Base-by-base conservation (phyloP, 2,888 invertebrate species). In the Acleris sparsana region DNA sequence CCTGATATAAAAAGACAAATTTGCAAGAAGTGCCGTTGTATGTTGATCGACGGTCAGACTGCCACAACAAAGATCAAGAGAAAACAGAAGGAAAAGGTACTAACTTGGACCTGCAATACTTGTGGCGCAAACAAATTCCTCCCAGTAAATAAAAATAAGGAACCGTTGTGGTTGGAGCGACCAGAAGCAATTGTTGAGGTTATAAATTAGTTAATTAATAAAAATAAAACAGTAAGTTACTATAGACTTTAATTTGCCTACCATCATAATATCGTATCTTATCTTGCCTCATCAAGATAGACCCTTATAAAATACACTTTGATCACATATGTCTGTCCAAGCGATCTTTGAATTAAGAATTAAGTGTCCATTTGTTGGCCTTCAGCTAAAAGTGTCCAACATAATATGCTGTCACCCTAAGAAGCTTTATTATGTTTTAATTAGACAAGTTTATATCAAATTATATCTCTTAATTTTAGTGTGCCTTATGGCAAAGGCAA, bases 1-100 rank as follows among this genome's bases (percentile, higher is more conserved):
- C 93, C 94, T n/a, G 89, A 93, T 60, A 80, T 95, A 49, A 95
- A 94, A 74, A 86, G 94, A 59, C 93, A 93, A 65, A 79, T 94
- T 53, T 95, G 95, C 73, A 94, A 94, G 76, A 91, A 88, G 70
- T 95, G 95, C 72, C 87, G 92, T 60, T 88, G 92, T 63, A 87
- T 93, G 6, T 82, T 94, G 0, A 84, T 94, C 51, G 82, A 93
- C 29, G 92, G 93, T 33, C 82, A 90, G 63, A 93, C 94, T 5
- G 93, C 92, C 0, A 91, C 77, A 71, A 89, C 94, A 71, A 89
- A 93, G 72, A 77, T 94, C 13, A 86, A 86, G 72, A 91, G 80
- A 17, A 93, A 87, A 68, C 80, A 85, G 5, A 92, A 92, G 68
- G 78, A 78, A 46, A 88, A 90, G 70, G 70, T 69, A 25, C 75